Percentiles rank a stretch among this genome's conserved stretches.
Evolutionary conservation across 1,140 invertebrate genomes (phyloP).

Genomic region (Cyphomyrmex costatus): DNA sequence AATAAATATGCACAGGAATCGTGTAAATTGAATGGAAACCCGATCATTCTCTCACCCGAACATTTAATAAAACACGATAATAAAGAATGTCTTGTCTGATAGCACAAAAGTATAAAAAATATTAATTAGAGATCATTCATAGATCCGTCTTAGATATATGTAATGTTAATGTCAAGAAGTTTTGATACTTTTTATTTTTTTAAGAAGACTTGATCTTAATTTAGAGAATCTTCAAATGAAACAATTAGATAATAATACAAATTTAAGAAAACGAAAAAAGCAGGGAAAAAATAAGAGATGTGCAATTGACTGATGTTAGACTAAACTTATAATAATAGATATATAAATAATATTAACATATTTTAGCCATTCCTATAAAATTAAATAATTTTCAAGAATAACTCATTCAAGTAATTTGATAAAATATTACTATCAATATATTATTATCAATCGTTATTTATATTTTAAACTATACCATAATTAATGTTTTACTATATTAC

Average conservation of each 20-base stretch:
- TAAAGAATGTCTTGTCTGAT: slow-evolving; percentile 67
- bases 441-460: neutral
- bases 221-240: slow-evolving; percentile 28
- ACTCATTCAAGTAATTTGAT: slow-evolving; percentile 40
- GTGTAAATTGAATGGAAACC: slow-evolving; percentile 22
- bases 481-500: neutral
- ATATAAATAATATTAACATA: slow-evolving; percentile 1
- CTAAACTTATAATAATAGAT: neutral
- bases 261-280: neutral
- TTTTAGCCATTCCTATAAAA: slow-evolving; percentile 9
- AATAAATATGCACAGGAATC: neutral
- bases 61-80: slow-evolving; percentile 50
- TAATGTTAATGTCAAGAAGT: neutral
- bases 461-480: neutral
- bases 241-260: slow-evolving; percentile 4
- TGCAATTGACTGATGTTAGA: slow-evolving; percentile 30
- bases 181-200: slow-evolving; percentile 34
- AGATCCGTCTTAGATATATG: neutral
- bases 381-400: slow-evolving; percentile 13
- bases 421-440: neutral
- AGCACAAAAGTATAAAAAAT: neutral
- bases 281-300: neutral
- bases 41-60: slow-evolving; percentile 37
- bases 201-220: slow-evolving; percentile 46
- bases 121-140: neutral